A percentile compares a stretch with the other conserved stretches of the same genome.
These are phyloP conservation scores for Gasterosteus aculeatus DNA, from an alignment of 2,113 vertebrate species.

Conservation along the genomic window DNA sequence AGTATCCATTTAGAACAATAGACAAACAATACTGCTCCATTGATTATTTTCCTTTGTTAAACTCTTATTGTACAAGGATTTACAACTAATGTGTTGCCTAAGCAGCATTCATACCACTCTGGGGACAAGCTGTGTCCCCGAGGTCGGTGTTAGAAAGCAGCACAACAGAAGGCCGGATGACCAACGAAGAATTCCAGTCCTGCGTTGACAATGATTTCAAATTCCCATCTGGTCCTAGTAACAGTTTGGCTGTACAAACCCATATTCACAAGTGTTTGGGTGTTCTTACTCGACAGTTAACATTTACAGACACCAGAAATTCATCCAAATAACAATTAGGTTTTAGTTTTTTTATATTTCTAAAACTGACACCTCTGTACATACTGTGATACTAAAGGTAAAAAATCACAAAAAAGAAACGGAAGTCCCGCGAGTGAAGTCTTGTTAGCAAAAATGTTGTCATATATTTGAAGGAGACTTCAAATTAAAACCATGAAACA, in stretches of 20 bases:
- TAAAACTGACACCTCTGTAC: conserved; percentile 37
- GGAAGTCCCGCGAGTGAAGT: conserved; percentile 6
- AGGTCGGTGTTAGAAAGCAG: conserved; percentile 39
- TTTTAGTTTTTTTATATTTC: not conserved
- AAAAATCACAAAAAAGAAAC: not conserved
- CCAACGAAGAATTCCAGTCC: conserved; percentile 19
- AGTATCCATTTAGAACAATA: conserved; percentile 40
- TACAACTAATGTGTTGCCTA: conserved; percentile 52
- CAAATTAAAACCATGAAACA: conserved; percentile 22
- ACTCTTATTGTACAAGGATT: conserved; percentile 57
- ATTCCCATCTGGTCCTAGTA: conserved; percentile 53
- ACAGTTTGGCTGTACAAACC: conserved; percentile 51
- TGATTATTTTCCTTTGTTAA: conserved; percentile 36
- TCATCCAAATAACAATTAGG: not conserved
- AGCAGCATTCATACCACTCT: conserved; percentile 28
- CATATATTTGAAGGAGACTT: conserved; percentile 12
- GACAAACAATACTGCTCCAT: conserved; percentile 58
- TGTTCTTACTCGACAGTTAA: conserved; percentile 30
- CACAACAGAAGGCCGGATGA: conserved; percentile 42
- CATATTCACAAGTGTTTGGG: conserved; percentile 47
- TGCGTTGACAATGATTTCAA: conserved; percentile 29
- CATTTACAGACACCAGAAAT: conserved; percentile 26
- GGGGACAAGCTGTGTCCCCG: conserved; percentile 22
- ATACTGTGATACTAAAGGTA: conserved; percentile 7
- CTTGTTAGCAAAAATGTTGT: conserved; percentile 31